Conservation (phyloP, 2,797 vertebrate genomes). For the Sebastes wilsoni region DNA sequence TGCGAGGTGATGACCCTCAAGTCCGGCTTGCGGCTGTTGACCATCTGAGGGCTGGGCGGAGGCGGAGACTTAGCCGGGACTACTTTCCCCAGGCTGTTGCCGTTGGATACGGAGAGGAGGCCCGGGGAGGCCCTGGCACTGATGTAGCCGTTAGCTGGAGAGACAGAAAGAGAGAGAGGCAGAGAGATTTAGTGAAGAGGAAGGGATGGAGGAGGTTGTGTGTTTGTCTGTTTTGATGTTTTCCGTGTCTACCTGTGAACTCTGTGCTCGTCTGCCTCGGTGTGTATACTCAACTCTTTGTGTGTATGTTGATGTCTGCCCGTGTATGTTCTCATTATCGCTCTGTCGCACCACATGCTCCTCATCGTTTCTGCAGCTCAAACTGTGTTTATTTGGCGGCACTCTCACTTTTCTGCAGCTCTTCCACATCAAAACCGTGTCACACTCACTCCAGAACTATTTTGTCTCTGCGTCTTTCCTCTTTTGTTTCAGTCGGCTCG, state of each 20-base stretch:
- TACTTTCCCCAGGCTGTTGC: constrained; percentile 93
- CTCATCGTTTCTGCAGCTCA: constrained; percentile 46
- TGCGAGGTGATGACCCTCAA: constrained; percentile 97
- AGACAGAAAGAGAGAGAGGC: constrained; percentile 2
- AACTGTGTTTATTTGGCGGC: constrained; percentile 16
- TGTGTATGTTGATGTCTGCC: background rate
- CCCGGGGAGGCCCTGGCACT: constrained; percentile 95
- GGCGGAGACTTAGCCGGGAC: constrained; percentile 90
- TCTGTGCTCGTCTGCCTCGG: constrained; percentile 15
- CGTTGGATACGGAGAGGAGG: constrained; percentile 93
- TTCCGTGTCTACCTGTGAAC: constrained; percentile 44
- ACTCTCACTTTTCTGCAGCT: constrained; percentile 44
- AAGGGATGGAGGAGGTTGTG: constrained; percentile 4
- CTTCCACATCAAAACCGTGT: constrained; percentile 50
- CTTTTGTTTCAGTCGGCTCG: constrained; percentile 27
- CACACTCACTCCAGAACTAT: constrained; percentile 40
- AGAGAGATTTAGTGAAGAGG: constrained; percentile 7
- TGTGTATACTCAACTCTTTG: background rate
- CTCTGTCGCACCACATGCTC: constrained; percentile 47
- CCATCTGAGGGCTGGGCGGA: constrained; percentile 86
- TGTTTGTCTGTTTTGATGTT: constrained; percentile 28
- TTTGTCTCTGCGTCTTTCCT: constrained; percentile 7
- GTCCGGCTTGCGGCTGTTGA: constrained; percentile 92
- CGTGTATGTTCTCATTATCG: constrained; percentile 60
- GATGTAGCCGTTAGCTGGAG: constrained; percentile 92